These are phyloP conservation scores for Synanthedon tipuliformis DNA, from an alignment of 2,888 invertebrate genomes.

Conservation along the genomic window DNA sequence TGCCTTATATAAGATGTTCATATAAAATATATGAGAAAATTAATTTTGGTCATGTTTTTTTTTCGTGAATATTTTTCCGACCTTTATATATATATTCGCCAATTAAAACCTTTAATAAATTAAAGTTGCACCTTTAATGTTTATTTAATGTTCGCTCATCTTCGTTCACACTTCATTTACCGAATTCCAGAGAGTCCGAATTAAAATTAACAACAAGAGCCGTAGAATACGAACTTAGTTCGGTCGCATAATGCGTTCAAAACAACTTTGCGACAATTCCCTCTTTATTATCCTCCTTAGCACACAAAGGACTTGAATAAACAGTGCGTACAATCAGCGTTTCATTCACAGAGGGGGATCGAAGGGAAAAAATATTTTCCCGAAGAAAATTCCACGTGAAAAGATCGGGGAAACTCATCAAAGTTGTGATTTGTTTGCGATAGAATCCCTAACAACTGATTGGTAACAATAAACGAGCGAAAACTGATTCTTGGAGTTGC, in stretches of 20 bases:
- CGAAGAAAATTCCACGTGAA: background rate
- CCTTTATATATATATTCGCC: too few relatives aligned
- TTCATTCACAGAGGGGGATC: background rate
- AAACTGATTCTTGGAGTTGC: slow-evolving; percentile 28
- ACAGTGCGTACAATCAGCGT: background rate
- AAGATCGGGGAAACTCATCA: slow-evolving; percentile 25
- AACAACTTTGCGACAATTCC: background rate
- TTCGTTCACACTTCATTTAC: too few relatives aligned
- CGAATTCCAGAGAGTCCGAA: too few relatives aligned
- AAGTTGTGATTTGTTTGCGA: slow-evolving; percentile 33
- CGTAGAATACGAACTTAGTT: too few relatives aligned
- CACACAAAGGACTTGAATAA: background rate
- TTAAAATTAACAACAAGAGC: too few relatives aligned
- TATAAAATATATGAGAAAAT: too few relatives aligned
- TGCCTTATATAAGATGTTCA: too few relatives aligned
- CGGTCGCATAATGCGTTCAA: background rate
- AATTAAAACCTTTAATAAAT: too few relatives aligned
- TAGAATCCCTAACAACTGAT: slow-evolving; percentile 19
- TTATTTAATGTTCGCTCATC: too few relatives aligned
- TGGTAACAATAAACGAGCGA: slow-evolving; percentile 24
- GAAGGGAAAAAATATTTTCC: background rate
- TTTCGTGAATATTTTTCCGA: too few relatives aligned
- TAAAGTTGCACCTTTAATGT: too few relatives aligned
- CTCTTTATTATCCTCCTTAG: background rate
- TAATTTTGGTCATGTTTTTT: too few relatives aligned